Conservation (phyloP, 2,797 vertebrate species). For the Diplodus sargus region DNA sequence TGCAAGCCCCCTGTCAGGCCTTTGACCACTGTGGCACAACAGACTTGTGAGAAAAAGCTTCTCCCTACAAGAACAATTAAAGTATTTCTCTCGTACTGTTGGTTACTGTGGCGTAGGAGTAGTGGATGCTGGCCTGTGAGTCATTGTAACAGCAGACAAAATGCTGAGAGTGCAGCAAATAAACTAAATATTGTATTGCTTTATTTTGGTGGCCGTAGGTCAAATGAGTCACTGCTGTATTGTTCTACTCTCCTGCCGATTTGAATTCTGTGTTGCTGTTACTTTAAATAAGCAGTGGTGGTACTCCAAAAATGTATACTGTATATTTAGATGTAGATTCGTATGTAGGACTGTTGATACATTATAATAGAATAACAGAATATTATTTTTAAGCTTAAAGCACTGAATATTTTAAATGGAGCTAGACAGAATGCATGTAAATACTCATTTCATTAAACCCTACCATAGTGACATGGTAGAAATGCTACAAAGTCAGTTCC, state of each 20-base stretch:
- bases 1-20: background rate
- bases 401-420: background rate
- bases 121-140: too few species aligned
- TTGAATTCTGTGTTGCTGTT: background rate
- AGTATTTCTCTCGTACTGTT: background rate
- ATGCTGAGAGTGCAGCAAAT: too few species aligned
- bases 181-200: background rate
- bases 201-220: background rate
- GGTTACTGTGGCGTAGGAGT: too few species aligned
- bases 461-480: background rate
- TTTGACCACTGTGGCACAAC: background rate
- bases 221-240: too few species aligned
- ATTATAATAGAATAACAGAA: background rate
- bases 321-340: background rate
- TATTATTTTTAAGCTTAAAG: background rate
- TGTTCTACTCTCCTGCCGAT: background rate
- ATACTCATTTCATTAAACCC: background rate
- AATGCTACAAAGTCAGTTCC: slow-evolving; percentile 49
- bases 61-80: background rate
- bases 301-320: background rate
- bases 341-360: background rate
- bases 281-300: background rate
- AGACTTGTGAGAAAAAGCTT: background rate
- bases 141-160: too few species aligned
- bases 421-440: background rate